Conservation (phyloP, 2,113 vertebrate species). For the Scortum barcoo region DNA sequence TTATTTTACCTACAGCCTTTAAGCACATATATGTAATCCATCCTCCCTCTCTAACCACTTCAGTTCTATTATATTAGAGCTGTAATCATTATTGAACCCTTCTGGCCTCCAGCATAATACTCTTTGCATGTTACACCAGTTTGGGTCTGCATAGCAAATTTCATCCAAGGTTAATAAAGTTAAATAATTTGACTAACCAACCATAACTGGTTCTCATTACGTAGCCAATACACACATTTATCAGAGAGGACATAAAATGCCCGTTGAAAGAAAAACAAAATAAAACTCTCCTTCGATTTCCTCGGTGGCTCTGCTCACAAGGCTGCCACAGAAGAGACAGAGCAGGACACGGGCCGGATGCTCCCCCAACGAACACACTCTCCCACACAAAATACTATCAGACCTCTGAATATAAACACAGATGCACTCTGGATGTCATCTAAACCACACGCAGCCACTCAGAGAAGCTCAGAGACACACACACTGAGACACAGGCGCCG, state of each 20-base stretch:
- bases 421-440: slow-evolving; percentile 66
- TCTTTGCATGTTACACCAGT: slow-evolving; percentile 89
- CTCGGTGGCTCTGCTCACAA: slow-evolving; percentile 21
- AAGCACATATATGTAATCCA: slow-evolving; percentile 81
- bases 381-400: slow-evolving; percentile 35
- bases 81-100: slow-evolving; percentile 91
- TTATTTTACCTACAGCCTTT: slow-evolving; percentile 77
- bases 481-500: slow-evolving; percentile 49
- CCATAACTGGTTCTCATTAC: slow-evolving; percentile 91
- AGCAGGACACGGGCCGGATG: slow-evolving; percentile 10
- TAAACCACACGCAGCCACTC: slow-evolving; percentile 68
- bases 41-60: slow-evolving; percentile 70
- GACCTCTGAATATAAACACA: slow-evolving; percentile 58
- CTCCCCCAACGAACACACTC: slow-evolving; percentile 14
- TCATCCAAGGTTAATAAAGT: slow-evolving; percentile 95
- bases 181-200: slow-evolving; percentile 96
- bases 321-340: slow-evolving; percentile 32
- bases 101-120: slow-evolving; percentile 87
- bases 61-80: slow-evolving; percentile 85
- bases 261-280: slow-evolving; percentile 56
- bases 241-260: slow-evolving; percentile 89
- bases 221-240: slow-evolving; percentile 94
- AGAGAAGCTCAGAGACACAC: slow-evolving; percentile 52
- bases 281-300: slow-evolving; percentile 67
- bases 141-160: slow-evolving; percentile 87